phyloP scores from a whole-genome alignment of 2,888 invertebrate species.

The Lacanobia oleracea region DNA sequence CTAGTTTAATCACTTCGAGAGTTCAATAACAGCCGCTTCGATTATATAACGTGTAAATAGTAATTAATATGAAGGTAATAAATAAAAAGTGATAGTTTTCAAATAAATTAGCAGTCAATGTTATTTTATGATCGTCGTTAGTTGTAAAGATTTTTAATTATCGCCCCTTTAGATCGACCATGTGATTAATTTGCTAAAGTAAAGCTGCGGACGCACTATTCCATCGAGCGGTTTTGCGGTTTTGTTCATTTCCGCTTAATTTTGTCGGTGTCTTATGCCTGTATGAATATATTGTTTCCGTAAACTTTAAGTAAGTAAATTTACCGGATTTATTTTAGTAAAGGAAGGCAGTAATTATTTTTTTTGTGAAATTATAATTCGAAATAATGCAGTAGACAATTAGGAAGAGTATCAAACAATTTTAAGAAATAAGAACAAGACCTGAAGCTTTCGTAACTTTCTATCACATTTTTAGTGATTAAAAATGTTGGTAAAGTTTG shows the following conservation, averaged over 20 bases:
- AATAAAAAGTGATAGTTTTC: constrained; percentile 21
- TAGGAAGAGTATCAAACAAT: too few relatives aligned
- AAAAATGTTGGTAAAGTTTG: too few relatives aligned
- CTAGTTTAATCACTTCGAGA: not conserved
- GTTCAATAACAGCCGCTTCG: not conserved
- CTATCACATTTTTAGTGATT: not conserved
- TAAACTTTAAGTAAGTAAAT: not conserved
- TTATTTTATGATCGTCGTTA: constrained; percentile 30
- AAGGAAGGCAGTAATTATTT: not conserved
- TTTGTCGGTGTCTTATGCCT: not conserved
- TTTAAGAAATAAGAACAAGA: not conserved
- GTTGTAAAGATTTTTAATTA: constrained; percentile 46
- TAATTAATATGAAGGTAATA: not conserved
- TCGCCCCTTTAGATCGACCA: constrained; percentile 14
- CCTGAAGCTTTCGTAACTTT: not conserved
- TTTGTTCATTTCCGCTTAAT: constrained; percentile 22
- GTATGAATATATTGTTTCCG: constrained; percentile 4
- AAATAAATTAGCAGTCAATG: constrained; percentile 35
- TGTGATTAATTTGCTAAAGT: constrained; percentile 41
- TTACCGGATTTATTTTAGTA: not conserved
- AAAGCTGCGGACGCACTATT: constrained; percentile 19
- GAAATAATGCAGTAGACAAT: too few relatives aligned
- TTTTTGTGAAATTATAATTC: not conserved
- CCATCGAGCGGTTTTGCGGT: constrained; percentile 3
- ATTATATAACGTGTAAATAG: not conserved